Evolutionary conservation across 2,797 vertebrate species (phyloP), one percentile per base, ranked within the genome.

Genomic region (Arrhamphus sclerolepis): DNA sequence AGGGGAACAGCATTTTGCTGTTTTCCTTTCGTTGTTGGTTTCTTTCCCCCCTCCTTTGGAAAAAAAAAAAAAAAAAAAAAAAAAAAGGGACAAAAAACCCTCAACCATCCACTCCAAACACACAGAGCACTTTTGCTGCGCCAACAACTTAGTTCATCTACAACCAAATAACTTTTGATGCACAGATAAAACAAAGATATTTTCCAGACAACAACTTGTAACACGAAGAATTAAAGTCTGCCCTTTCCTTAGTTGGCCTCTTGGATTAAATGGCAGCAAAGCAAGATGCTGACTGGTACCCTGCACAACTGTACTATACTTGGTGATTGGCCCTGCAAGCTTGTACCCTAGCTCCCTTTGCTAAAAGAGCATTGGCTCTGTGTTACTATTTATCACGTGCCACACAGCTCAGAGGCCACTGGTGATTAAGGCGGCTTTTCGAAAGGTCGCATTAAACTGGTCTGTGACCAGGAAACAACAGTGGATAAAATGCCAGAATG

Each of bases 391-490:
- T n/a, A 59, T 54, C 70, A 59, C 42, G 6, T 67, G 56, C 46
- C 61, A 6, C 59, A 29, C 40, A 31, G 62, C 49, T 64, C 55
- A 46, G 42, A 70, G 74, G 69, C 69, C 71, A 61, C 38, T 46
- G 20, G 66, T 66, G 80, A 75, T 78, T 64, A 77, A 70, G 56
- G 44, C 39, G 56, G 71, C 73, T 73, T 73, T 82, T 16, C 55
- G 41, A 68, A 80, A 72, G 63, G 77, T 80, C 74, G n/a, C 11
- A 26, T 62, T 72, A 42, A 68, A 65, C 67, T 68, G 65, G 56
- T 74, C 72, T 44, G 13, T 7, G 0, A 21, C 48, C 52, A 26
- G 24, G 24, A 60, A 53, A 14, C 62, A 49, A 41, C 34, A 57
- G 22, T 56, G 55, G 49, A 56, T 58, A 67, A 64, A 43, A 71